Evolutionary conservation across 2,888 invertebrate species (phyloP), one percentile per base, ranked within the genome.

Genomic region (Leptopilina syphax): DNA sequence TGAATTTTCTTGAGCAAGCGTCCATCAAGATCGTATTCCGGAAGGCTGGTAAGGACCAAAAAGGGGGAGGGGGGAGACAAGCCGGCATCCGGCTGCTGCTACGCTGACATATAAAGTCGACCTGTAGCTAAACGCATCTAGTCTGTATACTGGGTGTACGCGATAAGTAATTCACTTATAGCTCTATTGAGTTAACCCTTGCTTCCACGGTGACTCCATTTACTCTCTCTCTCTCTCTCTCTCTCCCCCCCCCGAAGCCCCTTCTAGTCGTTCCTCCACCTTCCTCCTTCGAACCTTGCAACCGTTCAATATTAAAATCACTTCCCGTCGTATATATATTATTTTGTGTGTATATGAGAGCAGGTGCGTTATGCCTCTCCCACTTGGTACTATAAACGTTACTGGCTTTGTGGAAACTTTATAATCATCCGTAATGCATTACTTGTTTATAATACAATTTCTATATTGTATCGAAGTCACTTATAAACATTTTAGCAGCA

Each of bases 161-260:
- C 89, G 91, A 91, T 91, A 91, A 91, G 90, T 92, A 92, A 92
- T 91, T 92, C 91, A 91, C 90, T 92, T 92, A 92, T 80, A 84
- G 83, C 86, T 87, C 87, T 91, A 92, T 92, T 89, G 91, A 91
- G 91, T 92, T 92, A 91, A 91, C 92, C 91, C 92, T 91, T 91
- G 91, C 91, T 90, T 89, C 89, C 87, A 83, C 86, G 87, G 86
- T 87, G 89, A 87, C 89, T 90, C 90, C 90, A 91, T 90, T 91
- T 91, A 89, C 89, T 88, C 87, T 87, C 87, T 86, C 88, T 50
- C 18, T 18, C 18, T 18, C 87, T 87, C 87, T 86, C 88, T 50
- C 18, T 18, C 18, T 18, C n/a, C n/a, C n/a, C n/a, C n/a, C n/a
- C 50, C 9, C 34, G 34, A 89, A 88, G 87, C 88, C 88, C 85